These are phyloP conservation scores for Archaeoteleia sp. DNA, from an alignment of 2,888 invertebrate genomes.

Conservation along the genomic window DNA sequence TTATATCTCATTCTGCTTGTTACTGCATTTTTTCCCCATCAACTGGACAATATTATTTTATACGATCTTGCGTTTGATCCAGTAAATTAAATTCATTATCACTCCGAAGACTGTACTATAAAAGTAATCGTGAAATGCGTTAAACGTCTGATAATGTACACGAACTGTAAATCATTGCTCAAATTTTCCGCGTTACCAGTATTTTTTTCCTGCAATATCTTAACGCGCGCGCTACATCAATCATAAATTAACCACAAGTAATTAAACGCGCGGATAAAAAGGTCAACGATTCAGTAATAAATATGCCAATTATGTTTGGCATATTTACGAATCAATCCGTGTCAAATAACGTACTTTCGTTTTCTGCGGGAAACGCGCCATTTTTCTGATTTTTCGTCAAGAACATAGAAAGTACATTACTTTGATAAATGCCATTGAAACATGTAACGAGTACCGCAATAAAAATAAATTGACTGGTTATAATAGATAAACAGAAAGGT, in stretches of 20 bases:
- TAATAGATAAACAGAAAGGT: constrained; percentile 40
- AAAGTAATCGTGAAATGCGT: too few relatives aligned
- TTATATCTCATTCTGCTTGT: background rate
- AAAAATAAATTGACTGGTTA: constrained; percentile 18
- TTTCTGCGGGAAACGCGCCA: constrained; percentile 14
- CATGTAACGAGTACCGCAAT: constrained; percentile 1
- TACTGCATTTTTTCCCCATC: background rate
- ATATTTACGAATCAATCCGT: constrained; percentile 22
- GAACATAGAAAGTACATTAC: constrained; percentile 23
- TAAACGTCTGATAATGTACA: too few relatives aligned
- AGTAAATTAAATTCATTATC: too few relatives aligned
- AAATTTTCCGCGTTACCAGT: too few relatives aligned
- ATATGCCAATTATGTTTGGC: constrained; percentile 9
- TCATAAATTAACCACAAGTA: constrained; percentile 10
- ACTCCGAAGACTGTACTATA: too few relatives aligned
- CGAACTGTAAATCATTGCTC: too few relatives aligned
- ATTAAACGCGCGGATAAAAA: constrained; percentile 10
- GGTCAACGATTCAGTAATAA: constrained; percentile 11
- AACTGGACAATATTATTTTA: too few relatives aligned
- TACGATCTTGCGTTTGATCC: too few relatives aligned
- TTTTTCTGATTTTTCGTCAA: constrained; percentile 18
- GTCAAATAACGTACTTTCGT: constrained; percentile 21
- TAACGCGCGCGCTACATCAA: too few relatives aligned
- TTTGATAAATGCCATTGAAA: constrained; percentile 17
- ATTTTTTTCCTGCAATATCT: too few relatives aligned